phyloP scores from a whole-genome alignment of 2,888 invertebrate species.

The Harpagoxenus sublaevis region DNA sequence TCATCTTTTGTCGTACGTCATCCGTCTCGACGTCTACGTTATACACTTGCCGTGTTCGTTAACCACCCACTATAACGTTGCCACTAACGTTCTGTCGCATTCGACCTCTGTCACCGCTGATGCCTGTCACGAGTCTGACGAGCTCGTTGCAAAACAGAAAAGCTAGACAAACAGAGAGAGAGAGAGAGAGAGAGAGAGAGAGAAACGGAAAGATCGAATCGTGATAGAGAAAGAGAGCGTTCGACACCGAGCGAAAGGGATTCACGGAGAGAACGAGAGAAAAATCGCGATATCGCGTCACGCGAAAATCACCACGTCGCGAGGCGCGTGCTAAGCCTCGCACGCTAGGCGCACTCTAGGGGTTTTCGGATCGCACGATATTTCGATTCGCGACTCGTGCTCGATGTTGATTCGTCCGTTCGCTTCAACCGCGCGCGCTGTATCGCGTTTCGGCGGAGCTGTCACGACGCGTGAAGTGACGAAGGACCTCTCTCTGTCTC shows the following conservation, averaged over 20 bases:
- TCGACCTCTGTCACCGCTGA: conserved; percentile 25
- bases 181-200: no score
- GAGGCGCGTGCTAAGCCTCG: conserved; percentile 16
- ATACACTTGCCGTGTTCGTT: conserved; percentile 36
- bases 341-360: not conserved
- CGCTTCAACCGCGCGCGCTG: not conserved
- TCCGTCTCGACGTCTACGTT: conserved; percentile 23
- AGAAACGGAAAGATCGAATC: not conserved
- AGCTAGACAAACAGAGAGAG: not conserved
- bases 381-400: conserved; percentile 8
- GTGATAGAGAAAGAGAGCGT: conserved; percentile 8
- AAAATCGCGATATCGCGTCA: conserved; percentile 25
- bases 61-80: conserved; percentile 12
- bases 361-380: not conserved
- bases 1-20: conserved; percentile 22
- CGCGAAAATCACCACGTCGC: conserved; percentile 12
- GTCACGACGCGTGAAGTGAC: not conserved
- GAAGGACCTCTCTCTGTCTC: not conserved
- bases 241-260: not conserved
- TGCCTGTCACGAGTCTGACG: conserved; percentile 27
- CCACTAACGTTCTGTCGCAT: conserved; percentile 35
- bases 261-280: conserved; percentile 21
- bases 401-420: not conserved
- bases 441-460: conserved; percentile 14
- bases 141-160: conserved; percentile 5